Evolutionary conservation across 2,888 invertebrate species (phyloP).

Genomic region (Cetonia aurata): DNA sequence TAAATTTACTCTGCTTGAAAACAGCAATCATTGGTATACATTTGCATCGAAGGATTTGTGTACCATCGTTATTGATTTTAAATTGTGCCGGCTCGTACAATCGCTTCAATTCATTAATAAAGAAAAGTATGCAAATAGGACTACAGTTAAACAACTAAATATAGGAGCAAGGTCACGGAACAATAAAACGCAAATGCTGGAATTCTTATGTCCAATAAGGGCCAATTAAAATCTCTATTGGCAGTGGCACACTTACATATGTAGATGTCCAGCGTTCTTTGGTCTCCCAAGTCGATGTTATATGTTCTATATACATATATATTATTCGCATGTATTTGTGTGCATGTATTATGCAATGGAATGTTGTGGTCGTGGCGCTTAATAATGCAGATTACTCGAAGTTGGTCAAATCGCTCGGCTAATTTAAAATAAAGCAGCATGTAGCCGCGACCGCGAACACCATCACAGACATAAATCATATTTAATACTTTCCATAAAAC

Average conservation of each 20-base stretch:
- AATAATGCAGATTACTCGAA: slow-evolving; percentile 38
- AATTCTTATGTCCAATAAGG: slow-evolving; percentile 31
- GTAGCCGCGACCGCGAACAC: not conserved
- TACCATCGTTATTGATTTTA: no score
- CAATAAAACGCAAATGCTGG: slow-evolving; percentile 28
- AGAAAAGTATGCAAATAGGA: slow-evolving; percentile 21
- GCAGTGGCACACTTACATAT: slow-evolving; percentile 20
- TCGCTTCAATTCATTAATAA: not conserved
- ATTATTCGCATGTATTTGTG: not conserved
- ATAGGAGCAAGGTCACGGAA: slow-evolving; percentile 21
- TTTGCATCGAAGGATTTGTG: no score
- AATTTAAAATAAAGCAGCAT: slow-evolving; percentile 32
- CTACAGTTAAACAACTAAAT: slow-evolving; percentile 18
- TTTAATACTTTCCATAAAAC: slow-evolving; percentile 35
- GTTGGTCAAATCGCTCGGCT: slow-evolving; percentile 33
- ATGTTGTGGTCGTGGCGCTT: slow-evolving; percentile 30
- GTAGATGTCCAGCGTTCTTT: no score
- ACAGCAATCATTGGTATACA: no score
- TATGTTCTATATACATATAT: no score
- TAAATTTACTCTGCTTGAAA: no score
- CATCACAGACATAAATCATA: slow-evolving; percentile 29
- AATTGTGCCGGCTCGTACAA: not conserved
- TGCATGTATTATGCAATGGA: slow-evolving; percentile 33
- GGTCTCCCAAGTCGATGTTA: no score
- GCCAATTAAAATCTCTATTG: slow-evolving; percentile 39